Evolutionary conservation across 2,113 vertebrate species (phyloP), one percentile per base, ranked within the genome.

Genomic region (Vicugna pacos): DNA sequence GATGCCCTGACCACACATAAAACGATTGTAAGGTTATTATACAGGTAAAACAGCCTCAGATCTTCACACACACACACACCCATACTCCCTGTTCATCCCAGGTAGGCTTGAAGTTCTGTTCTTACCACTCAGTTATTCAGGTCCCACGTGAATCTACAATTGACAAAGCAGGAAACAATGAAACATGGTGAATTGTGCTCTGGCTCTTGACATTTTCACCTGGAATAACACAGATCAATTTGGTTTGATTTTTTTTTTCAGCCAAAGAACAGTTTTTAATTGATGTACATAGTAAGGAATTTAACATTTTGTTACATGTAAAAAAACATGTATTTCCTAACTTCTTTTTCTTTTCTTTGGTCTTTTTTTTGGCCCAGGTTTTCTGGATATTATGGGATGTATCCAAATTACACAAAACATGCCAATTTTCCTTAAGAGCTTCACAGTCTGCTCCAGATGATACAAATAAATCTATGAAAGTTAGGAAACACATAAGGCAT

Each of bases 401-500:
- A 70, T 82, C 67, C 60, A 73, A 73, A 89, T 90, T 58, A 79
- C 42, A 89, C 16, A 52, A 92, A 95, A 93, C 32, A 62, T 67
- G 24, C 32, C 91, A 62, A 10, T 97, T 96, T 97, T 72, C 46
- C 89, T 62, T 77, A 88, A 89, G n/a, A 80, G 42, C 77, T 76
- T 90, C 38, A 58, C 32, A 67, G 13, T 89, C 58, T 91, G 35
- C 79, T 48, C 80, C 50, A 89, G 60, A 92, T 67, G 48, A 67
- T 58, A 48, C 56, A 89, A 89, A 89, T 88, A 75, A 67, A 77
- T 82, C 62, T 83, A 24, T 32, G n/a, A 54, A 69, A 52, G 56
- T 92, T 87, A 79, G 81, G 52, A 80, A 96, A 35, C 35, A 72
- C 56, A 35, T 28, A 60, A 77, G 17, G 52, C 69, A 64, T 70